A percentile compares a stretch with the other conserved stretches of the same genome.
phyloP scores from a whole-genome alignment of 2,888 invertebrate species.

The Artemia sinica region DNA sequence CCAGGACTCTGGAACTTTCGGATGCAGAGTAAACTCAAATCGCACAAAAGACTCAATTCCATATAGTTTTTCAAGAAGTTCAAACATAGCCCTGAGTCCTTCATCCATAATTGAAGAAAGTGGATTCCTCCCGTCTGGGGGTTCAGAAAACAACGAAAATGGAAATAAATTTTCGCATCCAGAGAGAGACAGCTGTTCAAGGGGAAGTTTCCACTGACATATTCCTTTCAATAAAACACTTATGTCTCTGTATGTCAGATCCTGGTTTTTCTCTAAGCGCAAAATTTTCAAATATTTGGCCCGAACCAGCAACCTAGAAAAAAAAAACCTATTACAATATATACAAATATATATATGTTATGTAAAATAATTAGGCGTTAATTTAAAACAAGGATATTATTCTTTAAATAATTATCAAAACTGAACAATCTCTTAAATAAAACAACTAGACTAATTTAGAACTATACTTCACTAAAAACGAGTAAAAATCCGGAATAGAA shows the following conservation, averaged over 20 bases:
- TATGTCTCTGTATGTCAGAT: not conserved
- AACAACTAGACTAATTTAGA: too few species aligned
- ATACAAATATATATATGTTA: not conserved
- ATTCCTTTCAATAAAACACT: not conserved
- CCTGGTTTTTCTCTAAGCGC: not conserved
- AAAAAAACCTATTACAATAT: not conserved
- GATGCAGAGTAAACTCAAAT: constrained; percentile 9
- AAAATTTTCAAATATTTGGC: not conserved
- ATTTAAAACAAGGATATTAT: too few species aligned
- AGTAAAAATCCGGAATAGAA: too few species aligned
- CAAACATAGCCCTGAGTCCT: not conserved
- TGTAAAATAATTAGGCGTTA: not conserved
- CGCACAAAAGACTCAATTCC: not conserved
- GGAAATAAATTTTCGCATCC: not conserved
- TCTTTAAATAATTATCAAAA: too few species aligned
- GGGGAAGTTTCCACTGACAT: not conserved
- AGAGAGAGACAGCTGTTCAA: not conserved
- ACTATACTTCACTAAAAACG: too few species aligned
- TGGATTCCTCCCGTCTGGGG: constrained; percentile 7
- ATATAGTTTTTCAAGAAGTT: not conserved
- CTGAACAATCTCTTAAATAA: too few species aligned
- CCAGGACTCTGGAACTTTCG: not conserved
- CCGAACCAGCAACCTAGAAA: constrained; percentile 9
- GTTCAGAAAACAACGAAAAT: not conserved
- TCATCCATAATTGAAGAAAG: not conserved